These are phyloP conservation scores for Echinarachnius parma DNA, from an alignment of 53 echinoderm and acorn worm species.

Conservation along the genomic window DNA sequence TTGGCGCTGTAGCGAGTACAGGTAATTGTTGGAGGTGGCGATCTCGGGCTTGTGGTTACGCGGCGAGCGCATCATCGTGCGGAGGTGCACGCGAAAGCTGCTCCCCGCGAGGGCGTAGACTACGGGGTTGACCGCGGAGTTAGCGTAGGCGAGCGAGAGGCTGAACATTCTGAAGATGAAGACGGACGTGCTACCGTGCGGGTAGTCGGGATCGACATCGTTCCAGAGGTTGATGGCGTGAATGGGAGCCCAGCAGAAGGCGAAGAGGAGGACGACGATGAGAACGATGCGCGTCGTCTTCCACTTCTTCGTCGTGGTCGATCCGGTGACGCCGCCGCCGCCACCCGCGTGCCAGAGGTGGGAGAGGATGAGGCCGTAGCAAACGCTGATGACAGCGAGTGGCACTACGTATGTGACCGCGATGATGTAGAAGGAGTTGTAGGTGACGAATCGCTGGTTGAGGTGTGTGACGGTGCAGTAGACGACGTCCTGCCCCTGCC, in stretches of 20 bases:
- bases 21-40: conserved; percentile 1
- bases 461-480: conserved; percentile 26
- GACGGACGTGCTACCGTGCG: neutral
- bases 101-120: conserved; percentile 88
- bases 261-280: conserved; percentile 81
- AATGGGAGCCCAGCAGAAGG: conserved; percentile 86
- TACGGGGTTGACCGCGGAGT: conserved; percentile 87
- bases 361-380: conserved; percentile 81
- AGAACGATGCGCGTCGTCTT: conserved; percentile 89
- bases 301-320: conserved; percentile 88
- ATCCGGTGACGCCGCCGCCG: conserved; percentile 61
- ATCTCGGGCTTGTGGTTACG: conserved; percentile 6
- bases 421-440: conserved; percentile 56
- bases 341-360: conserved; percentile 81
- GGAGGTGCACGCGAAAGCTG: conserved; percentile 74
- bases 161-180: conserved; percentile 44
- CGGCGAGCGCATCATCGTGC: conserved; percentile 37
- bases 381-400: conserved; percentile 78
- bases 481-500: neutral
- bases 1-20: conserved; percentile 42
- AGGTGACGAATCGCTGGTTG: neutral
- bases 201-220: conserved; percentile 41
- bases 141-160: conserved; percentile 70
- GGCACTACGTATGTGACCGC: conserved; percentile 73
- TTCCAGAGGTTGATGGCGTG: conserved; percentile 83